Evolutionary conservation across 1,140 invertebrate species (phyloP), one percentile per base, ranked within the genome.

Genomic region (Psix sp.): DNA sequence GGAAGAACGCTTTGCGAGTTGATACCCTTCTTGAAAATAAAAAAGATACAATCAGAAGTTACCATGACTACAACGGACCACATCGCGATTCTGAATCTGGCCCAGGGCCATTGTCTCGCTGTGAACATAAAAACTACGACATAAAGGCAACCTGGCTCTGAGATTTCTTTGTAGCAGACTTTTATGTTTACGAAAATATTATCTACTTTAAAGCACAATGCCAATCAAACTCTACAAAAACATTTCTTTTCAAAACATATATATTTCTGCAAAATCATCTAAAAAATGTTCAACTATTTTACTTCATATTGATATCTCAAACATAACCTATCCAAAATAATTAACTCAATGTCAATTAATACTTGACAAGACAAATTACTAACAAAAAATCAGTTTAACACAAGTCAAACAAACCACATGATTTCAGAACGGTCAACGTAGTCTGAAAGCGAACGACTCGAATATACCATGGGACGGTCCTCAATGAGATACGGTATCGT

Each of bases 1-100:
- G 40, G 65, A 59, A 45, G 36, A 20, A 48, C 18, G 46, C 15
- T 46, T 14, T 15, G 17, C 36, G 48, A 54, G 21, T 48, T 35
- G 60, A 62, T 62, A 62, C 62, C 48, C 62, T 29, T 20, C 40
- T 14, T 57, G 26, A 42, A 65, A 63, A 59, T 56, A 60, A 59
- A 74, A 57, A 74, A 72, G 74, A 80, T 70, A 79, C 77, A 81
- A 82, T 81, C 80, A 81, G 79, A 82, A 82, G 83, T 84, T 82
- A 74, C 82, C 82, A 83, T 82, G 83, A 77, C 81, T 80, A 82
- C 83, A 62, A 56, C 39, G 43, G 35, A 31, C 35, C 31, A 36
- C 48, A 52, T 74, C 49, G 18, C 43, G 45, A 70, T 56, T 62
- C 68, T 72, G 70, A 39, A 54, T 33, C 67, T 65, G 72, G 74